A percentile compares a stretch with the other conserved stretches of the same genome.
Evolutionary conservation across 2,797 vertebrate genomes (phyloP).

Genomic region (Ara ararauna): DNA sequence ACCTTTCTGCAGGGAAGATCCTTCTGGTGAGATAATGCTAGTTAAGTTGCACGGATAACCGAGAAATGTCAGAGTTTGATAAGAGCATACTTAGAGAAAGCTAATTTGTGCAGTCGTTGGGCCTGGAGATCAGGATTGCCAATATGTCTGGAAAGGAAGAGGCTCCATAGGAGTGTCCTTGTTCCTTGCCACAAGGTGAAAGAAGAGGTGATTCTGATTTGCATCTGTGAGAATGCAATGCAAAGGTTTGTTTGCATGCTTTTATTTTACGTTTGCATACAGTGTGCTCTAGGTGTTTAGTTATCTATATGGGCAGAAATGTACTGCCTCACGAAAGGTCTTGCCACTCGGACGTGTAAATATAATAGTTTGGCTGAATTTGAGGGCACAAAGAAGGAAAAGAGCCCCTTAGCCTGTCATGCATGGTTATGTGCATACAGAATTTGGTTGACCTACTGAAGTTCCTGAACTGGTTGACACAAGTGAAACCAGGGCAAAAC

Average conservation of each 20-base stretch:
- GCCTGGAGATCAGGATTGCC: neutral
- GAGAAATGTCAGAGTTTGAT: neutral
- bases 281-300: neutral
- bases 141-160: neutral
- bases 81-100: neutral
- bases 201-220: neutral
- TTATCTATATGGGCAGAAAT: neutral
- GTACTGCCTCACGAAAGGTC: neutral
- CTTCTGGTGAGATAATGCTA: neutral
- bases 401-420: neutral
- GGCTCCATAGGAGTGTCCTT: accelerated
- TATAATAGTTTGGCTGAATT: neutral
- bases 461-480: neutral
- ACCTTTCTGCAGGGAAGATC: slow-evolving; percentile 22
- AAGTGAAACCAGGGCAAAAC: neutral
- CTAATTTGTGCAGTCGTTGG: accelerated
- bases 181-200: neutral
- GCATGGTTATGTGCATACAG: neutral
- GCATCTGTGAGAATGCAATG: neutral
- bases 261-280: neutral
- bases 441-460: neutral
- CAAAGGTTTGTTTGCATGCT: neutral
- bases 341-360: accelerated
- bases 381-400: neutral
- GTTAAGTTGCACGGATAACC: neutral